Evolutionary conservation across 2,113 vertebrate genomes (phyloP), one percentile per base, ranked within the genome.

Genomic region (Brachirus orientalis): DNA sequence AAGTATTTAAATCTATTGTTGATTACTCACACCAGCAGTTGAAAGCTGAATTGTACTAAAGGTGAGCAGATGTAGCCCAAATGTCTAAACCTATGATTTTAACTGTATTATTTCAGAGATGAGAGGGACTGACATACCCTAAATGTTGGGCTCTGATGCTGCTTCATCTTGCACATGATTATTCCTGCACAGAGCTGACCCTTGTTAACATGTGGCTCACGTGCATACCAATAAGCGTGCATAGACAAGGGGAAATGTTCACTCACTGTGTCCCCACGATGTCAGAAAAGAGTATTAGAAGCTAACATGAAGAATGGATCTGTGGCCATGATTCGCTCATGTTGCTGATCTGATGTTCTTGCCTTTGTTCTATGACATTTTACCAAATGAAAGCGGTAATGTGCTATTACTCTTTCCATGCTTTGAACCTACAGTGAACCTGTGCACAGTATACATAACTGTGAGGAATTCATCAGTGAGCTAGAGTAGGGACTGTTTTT

Each of bases 401-500:
- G 80, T 86, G 84, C 82, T 75, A 69, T 79, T 73, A 56, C 51
- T 82, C 53, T 74, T 71, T 37, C 68, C 65, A 63, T 62, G 65
- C 73, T 58, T 63, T 67, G 59, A 72, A 72, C 62, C 55, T 28
- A 28, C 52, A 55, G 43, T 65, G 54, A 69, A 64, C 19, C 65
- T 86, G 74, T 86, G 79, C 68, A 62, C 72, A 57, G 54, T 62
- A n/a, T n/a, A n/a, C n/a, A n/a, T n/a, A n/a, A n/a, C n/a, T 3
- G n/a, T n/a, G n/a, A n/a, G n/a, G n/a, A n/a, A n/a, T n/a, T n/a
- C n/a, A n/a, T n/a, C n/a, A n/a, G n/a, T n/a, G n/a, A n/a, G n/a
- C n/a, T n/a, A n/a, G n/a, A n/a, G n/a, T n/a, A n/a, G n/a, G n/a
- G n/a, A n/a, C n/a, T n/a, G n/a, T 28, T 28, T 28, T 28, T 28